A percentile compares a stretch with the other conserved stretches of the same genome.
Evolutionary conservation across 2,797 vertebrate species (phyloP).

Genomic region (Sitta carolinensis): DNA sequence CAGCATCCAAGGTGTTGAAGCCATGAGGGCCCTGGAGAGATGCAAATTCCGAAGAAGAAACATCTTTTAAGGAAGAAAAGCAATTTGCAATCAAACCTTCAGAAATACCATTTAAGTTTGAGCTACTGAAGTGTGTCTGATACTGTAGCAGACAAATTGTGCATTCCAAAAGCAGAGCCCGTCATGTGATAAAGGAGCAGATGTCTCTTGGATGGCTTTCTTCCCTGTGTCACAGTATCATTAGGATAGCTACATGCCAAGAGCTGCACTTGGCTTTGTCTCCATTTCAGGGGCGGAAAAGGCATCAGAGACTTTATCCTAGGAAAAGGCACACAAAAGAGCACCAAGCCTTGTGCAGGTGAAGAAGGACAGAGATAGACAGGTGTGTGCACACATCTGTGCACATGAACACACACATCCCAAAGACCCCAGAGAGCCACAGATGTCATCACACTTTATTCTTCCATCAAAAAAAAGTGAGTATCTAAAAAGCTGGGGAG

Average conservation of each 20-base stretch:
- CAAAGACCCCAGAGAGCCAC: not conserved
- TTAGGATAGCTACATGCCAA: not conserved
- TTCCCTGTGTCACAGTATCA: not conserved
- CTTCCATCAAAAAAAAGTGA: not conserved
- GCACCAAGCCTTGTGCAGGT: not conserved
- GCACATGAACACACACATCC: not conserved
- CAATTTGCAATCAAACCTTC: not conserved
- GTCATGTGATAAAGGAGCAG: not conserved
- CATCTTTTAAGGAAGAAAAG: not conserved
- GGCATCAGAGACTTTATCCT: not conserved
- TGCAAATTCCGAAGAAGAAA: not conserved
- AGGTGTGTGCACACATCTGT: not conserved
- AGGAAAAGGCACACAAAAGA: not conserved
- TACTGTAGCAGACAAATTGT: not conserved
- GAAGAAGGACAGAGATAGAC: not conserved
- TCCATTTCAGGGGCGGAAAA: not conserved
- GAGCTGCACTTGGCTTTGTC: not conserved
- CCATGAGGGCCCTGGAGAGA: not conserved
- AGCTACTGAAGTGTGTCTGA: not conserved
- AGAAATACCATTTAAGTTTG: not conserved
- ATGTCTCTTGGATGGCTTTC: conserved; percentile 18
- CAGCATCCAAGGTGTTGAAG: not conserved
- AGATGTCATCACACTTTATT: not conserved
- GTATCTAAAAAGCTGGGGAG: not conserved
- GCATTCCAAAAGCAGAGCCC: not conserved